Percentiles rank a stretch among this genome's conserved stretches.
Evolutionary conservation across 30 jellyfish, hydroid and myxozoan species (phyloP).

Genomic region (Mastigias papua): DNA sequence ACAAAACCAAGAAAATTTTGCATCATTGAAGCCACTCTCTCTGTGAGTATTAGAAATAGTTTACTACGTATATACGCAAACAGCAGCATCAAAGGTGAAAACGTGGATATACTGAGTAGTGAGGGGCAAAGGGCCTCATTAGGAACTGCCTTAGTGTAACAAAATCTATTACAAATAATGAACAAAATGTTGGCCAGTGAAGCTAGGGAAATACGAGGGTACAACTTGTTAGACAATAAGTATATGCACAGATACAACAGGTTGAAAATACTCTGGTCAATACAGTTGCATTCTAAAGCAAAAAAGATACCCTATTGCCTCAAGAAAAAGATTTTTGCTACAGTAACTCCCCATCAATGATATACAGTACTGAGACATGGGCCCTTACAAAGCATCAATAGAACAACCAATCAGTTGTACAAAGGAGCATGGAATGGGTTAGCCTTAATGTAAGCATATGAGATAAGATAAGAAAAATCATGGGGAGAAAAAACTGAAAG

Average conservation of each 20-base stretch:
- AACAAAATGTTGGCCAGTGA: too few relatives aligned
- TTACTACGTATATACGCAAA: too few relatives aligned
- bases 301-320: not conserved
- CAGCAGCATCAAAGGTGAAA: too few relatives aligned
- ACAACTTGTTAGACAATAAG: too few relatives aligned
- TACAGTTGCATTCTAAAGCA: not conserved
- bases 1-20: not conserved
- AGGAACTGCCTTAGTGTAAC: too few relatives aligned
- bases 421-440: constrained; percentile 23
- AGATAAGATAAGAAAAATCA: constrained; percentile 17
- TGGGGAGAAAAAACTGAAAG: constrained; percentile 3
- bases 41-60: not conserved
- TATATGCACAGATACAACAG: not conserved
- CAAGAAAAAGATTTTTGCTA: not conserved
- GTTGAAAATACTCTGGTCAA: not conserved
- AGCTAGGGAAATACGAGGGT: too few relatives aligned
- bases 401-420: constrained; percentile 22
- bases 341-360: not conserved
- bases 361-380: constrained; percentile 24
- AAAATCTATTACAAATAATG: too few relatives aligned
- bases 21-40: not conserved
- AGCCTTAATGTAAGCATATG: not conserved
- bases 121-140: too few relatives aligned
- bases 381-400: not conserved
- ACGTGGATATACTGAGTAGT: too few relatives aligned